These are phyloP conservation scores for Drosophila histrio DNA, from an alignment of 2,888 invertebrate genomes.

Conservation along the genomic window DNA sequence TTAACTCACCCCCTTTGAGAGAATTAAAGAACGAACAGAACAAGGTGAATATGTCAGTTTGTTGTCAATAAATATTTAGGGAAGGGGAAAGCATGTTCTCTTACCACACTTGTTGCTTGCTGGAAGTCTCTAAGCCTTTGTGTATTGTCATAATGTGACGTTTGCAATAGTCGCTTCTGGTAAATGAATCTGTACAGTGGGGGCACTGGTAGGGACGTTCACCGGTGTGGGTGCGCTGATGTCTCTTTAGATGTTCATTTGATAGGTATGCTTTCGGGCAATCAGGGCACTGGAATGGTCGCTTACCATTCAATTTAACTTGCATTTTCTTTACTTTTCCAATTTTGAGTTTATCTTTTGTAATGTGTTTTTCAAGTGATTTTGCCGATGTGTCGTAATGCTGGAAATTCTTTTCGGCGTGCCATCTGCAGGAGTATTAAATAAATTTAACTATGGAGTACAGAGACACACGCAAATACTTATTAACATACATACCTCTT, in stretches of 20 bases:
- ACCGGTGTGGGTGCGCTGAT: constrained; percentile 31
- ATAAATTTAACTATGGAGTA: background rate
- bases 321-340: too few relatives aligned
- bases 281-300: background rate
- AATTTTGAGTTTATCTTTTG: background rate
- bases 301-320: background rate
- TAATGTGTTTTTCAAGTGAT: background rate
- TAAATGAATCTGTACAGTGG: constrained; percentile 10
- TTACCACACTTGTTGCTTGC: background rate
- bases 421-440: constrained; percentile 22
- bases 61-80: too few relatives aligned
- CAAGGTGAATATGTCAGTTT: too few relatives aligned
- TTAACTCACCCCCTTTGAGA: too few relatives aligned
- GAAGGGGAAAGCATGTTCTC: too few relatives aligned
- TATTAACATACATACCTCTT: constrained; percentile 33
- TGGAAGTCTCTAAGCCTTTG: background rate
- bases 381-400: background rate
- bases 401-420: background rate
- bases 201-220: constrained; percentile 38
- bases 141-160: constrained; percentile 10
- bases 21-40: too few relatives aligned
- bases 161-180: constrained; percentile 30
- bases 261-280: constrained; percentile 13
- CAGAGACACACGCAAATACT: too few relatives aligned
- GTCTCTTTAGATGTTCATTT: background rate